Evolutionary conservation across 2,113 vertebrate genomes (phyloP).

Genomic region (Microcebus lehilahytsara): DNA sequence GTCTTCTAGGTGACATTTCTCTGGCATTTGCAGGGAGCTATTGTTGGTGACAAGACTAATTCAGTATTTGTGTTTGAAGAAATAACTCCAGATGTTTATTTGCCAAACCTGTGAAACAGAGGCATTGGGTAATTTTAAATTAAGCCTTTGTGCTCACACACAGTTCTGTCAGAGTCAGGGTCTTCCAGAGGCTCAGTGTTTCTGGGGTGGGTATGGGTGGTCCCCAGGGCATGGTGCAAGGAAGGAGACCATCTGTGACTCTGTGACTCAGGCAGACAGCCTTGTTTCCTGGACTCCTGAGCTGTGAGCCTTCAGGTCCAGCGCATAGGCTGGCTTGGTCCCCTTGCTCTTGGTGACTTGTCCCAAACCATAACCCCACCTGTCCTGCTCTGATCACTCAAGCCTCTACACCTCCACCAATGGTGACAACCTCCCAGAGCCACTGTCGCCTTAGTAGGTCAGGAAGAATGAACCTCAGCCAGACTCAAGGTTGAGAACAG

Average conservation of each 20-base stretch:
- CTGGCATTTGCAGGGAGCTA: slow-evolving; percentile 25
- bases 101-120: slow-evolving; percentile 9
- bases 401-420: not conserved
- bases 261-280: not conserved
- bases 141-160: not conserved
- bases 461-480: not conserved
- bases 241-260: not conserved
- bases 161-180: not conserved
- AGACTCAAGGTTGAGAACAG: not conserved
- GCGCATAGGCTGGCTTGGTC: not conserved
- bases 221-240: not conserved
- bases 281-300: not conserved
- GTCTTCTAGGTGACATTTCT: not conserved
- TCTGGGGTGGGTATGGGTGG: accelerated
- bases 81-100: not conserved
- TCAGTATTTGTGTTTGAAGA: slow-evolving; percentile 28
- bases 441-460: not conserved
- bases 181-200: not conserved
- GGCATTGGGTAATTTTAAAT: slow-evolving; percentile 33
- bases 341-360: not conserved
- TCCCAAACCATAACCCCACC: not conserved
- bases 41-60: slow-evolving; percentile 13
- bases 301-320: too few species aligned
- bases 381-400: not conserved
- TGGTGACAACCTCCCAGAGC: not conserved